These are phyloP conservation scores for Eudemis profundana DNA, from an alignment of 2,888 invertebrate species.

Conservation along the genomic window DNA sequence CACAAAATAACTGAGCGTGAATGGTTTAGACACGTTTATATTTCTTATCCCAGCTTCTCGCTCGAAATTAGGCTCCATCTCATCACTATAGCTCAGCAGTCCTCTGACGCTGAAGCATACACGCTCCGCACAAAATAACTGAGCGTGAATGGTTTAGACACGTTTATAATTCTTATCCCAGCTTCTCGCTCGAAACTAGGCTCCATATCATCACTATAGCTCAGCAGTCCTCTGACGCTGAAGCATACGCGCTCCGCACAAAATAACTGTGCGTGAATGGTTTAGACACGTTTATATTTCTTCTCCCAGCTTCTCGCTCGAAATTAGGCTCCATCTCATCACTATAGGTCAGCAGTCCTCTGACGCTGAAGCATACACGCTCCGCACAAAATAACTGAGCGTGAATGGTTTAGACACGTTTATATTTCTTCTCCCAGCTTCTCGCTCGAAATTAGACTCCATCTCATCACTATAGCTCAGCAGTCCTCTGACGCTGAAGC, in stretches of 20 bases:
- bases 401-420: neutral
- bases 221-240: no score
- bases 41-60: no score
- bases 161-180: neutral
- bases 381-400: neutral
- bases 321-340: neutral
- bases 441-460: neutral
- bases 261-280: no score
- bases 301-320: no score
- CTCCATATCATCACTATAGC: neutral
- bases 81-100: neutral
- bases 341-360: neutral
- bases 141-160: neutral
- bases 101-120: slow-evolving; percentile 1
- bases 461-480: neutral
- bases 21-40: no score
- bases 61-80: neutral
- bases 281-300: neutral
- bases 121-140: neutral
- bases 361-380: neutral
- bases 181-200: neutral
- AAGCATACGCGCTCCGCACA: neutral
- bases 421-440: neutral
- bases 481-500: neutral
- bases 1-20: neutral